Evolutionary conservation across 2,113 vertebrate genomes (phyloP).

Genomic region (Lagopus leucura): DNA sequence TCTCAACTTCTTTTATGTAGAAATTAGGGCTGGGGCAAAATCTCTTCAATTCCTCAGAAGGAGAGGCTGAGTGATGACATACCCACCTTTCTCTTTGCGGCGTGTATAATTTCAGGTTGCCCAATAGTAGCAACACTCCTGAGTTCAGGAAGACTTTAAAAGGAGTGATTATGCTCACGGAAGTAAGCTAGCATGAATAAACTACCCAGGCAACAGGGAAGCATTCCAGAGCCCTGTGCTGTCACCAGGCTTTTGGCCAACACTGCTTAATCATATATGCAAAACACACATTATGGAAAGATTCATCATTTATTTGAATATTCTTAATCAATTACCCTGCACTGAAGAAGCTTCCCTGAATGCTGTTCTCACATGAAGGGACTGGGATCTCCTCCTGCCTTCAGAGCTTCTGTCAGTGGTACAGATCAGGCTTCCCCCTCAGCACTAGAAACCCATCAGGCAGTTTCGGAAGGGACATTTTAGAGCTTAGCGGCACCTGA

Average conservation of each 20-base stretch:
- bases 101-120: slow-evolving; percentile 63
- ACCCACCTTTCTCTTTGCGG: slow-evolving; percentile 10
- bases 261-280: neutral
- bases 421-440: neutral
- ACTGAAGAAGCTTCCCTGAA: neutral
- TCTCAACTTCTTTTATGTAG: slow-evolving; percentile 34
- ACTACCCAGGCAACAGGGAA: slow-evolving; percentile 52
- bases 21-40: slow-evolving; percentile 8
- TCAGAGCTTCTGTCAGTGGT: neutral
- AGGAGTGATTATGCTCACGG: slow-evolving; percentile 55
- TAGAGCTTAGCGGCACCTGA: neutral
- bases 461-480: neutral
- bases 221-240: slow-evolving; percentile 56
- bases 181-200: slow-evolving; percentile 50
- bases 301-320: neutral
- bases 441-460: neutral
- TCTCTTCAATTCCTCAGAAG: neutral
- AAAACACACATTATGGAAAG: slow-evolving; percentile 9
- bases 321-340: neutral
- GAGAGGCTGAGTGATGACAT: neutral
- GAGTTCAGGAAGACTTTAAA: slow-evolving; percentile 59
- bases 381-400: neutral
- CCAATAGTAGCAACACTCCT: slow-evolving; percentile 44
- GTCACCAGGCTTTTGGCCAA: slow-evolving; percentile 55
- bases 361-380: neutral